Base-by-base conservation (phyloP, 2,888 invertebrate species). In the Eudasyphora cyanicolor region DNA sequence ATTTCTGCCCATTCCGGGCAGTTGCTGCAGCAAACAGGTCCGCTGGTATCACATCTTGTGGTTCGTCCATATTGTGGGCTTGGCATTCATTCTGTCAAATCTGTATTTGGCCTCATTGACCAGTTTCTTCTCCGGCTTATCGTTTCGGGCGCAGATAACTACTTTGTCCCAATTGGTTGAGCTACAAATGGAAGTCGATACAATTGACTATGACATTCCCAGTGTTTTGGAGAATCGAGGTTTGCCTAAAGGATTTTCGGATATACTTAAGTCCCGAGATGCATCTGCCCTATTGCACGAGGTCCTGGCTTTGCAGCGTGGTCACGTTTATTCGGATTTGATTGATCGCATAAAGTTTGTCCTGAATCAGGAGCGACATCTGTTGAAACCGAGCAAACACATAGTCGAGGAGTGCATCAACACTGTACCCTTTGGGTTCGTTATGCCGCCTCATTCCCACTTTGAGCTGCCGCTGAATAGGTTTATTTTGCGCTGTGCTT, bases 41-140 rank as follows among this genome's bases (percentile, higher is more conserved):
- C 79, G 76, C n/a, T 82, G 82, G 79, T 82, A 84, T 57, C 60
- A 75, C 62, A 86, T 81, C 0, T 38, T 85, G 1, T 85, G 85
- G 24, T 82, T 85, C 21, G 29, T 85, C 0, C 82, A 85, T 7
- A 60, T 86, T n/a, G 82, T 87, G 1, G 35, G 79, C 8, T 71
- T 89, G 10, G 88, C 88, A 5, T 89, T 89, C 67, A 87, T 89
- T 73, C 74, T 89, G 12, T 86, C 87, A 1, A 89, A 89, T 78
- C 67, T 88, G 19, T 89, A 89, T 78, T 76, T 88, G 45, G 87
- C 89, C 12, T 86, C 82, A 4, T 74, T 89, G 54, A 88, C 89
- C n/a, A 89, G 88, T 54, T 89, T 87, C 71, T 70, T 88, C n/a
- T 85, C 88, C 6, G 87, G 86, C n/a, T 78, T 87, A 0, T 86